Conservation (phyloP, 1,140 invertebrate genomes). For the Drosophila navojoa region DNA sequence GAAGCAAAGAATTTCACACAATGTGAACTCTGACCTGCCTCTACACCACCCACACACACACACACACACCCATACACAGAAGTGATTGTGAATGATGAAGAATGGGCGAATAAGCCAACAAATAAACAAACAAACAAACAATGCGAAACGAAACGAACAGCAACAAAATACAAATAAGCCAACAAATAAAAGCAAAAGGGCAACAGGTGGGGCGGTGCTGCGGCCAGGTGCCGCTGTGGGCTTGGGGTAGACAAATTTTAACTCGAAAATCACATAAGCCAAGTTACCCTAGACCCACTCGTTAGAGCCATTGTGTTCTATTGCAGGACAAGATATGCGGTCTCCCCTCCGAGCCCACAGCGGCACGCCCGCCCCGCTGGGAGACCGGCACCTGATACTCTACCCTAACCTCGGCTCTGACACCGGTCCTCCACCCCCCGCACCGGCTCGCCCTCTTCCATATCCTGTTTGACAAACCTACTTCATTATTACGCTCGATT, state of each 20-base stretch:
- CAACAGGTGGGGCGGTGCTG: background rate
- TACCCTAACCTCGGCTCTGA: background rate
- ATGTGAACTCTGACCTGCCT: slow-evolving; percentile 44
- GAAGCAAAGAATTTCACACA: slow-evolving; percentile 77
- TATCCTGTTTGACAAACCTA: slow-evolving; percentile 53
- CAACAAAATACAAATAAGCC: slow-evolving; percentile 43
- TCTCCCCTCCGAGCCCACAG: background rate
- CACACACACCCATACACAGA: slow-evolving; percentile 10
- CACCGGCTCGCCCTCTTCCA: background rate
- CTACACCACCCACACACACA: background rate
- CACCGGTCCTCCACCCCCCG: background rate
- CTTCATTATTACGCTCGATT: slow-evolving; percentile 82
- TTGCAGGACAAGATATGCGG: slow-evolving; percentile 12
- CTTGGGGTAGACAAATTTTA: slow-evolving; percentile 59
- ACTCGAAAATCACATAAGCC: slow-evolving; percentile 71
- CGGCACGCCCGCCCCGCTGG: background rate
- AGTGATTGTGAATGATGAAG: slow-evolving; percentile 30
- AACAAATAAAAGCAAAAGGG: slow-evolving; percentile 22
- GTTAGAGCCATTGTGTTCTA: slow-evolving; percentile 46
- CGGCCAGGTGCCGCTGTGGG: background rate
- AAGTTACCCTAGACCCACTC: slow-evolving; percentile 26
- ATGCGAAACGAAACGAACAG: slow-evolving; percentile 36
- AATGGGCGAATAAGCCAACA: slow-evolving; percentile 59
- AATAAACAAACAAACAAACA: slow-evolving; percentile 53
- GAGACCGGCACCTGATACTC: slow-evolving; percentile 40